These are phyloP conservation scores for Gobiocypris rarus DNA, from an alignment of 2,113 vertebrate genomes.

Conservation along the genomic window DNA sequence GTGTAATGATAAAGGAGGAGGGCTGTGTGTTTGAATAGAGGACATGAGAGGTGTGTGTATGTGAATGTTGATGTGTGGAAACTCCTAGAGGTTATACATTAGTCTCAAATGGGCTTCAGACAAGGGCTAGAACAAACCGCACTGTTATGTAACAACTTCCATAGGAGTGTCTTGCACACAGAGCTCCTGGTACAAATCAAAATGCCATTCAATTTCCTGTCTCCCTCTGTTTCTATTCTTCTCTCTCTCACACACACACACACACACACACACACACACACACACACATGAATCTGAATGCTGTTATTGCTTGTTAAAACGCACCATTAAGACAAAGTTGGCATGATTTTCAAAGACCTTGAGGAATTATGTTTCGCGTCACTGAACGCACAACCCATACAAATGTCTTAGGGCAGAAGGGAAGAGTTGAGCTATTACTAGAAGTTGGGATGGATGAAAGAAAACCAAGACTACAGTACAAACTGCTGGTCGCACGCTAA, in stretches of 20 bases:
- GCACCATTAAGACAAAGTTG: neutral
- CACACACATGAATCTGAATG: neutral
- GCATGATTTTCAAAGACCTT: slow-evolving; percentile 3
- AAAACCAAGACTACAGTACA: neutral
- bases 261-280: no score
- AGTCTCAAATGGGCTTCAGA: slow-evolving; percentile 23
- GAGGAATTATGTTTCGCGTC: neutral
- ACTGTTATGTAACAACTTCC: neutral
- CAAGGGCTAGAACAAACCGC: neutral
- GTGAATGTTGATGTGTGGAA: neutral
- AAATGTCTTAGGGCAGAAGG: neutral
- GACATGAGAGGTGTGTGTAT: neutral
- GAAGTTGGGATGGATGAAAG: neutral
- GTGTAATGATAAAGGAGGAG: neutral
- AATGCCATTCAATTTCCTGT: slow-evolving; percentile 9
- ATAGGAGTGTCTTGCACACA: slow-evolving; percentile 13
- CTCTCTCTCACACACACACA: neutral
- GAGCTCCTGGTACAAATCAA: neutral
- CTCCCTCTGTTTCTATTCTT: neutral
- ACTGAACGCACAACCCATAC: neutral
- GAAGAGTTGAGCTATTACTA: neutral
- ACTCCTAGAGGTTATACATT: slow-evolving; percentile 18
- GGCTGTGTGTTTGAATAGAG: neutral
- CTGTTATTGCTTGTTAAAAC: slow-evolving; percentile 1
- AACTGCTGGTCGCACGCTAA: neutral